Conservation (phyloP, 2,888 invertebrate genomes). For the Flexamia atlantica region DNA sequence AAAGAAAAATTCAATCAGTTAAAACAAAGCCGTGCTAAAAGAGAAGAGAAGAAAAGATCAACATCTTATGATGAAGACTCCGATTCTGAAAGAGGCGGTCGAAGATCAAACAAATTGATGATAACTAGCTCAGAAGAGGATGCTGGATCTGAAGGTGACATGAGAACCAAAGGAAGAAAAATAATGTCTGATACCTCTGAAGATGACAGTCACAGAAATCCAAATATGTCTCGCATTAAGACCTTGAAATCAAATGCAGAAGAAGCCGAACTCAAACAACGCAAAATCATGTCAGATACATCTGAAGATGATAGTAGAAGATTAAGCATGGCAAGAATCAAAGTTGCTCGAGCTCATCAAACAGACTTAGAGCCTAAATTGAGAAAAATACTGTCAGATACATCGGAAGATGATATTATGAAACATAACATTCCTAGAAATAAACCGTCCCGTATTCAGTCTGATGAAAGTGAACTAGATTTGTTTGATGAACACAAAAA, state of each 20-base stretch:
- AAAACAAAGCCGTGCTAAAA: slow-evolving; percentile 91
- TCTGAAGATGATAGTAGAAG: slow-evolving; percentile 68
- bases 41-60: slow-evolving; percentile 93
- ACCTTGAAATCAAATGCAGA: slow-evolving; percentile 65
- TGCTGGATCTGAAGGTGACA: slow-evolving; percentile 73
- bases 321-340: slow-evolving; percentile 65
- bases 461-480: slow-evolving; percentile 78
- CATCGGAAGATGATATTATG: slow-evolving; percentile 68
- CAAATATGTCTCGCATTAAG: slow-evolving; percentile 66
- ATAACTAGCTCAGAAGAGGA: slow-evolving; percentile 79
- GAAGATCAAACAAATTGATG: slow-evolving; percentile 74
- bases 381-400: slow-evolving; percentile 69
- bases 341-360: slow-evolving; percentile 56
- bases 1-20: slow-evolving; percentile 94
- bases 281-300: slow-evolving; percentile 69
- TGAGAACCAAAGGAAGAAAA: slow-evolving; percentile 65
- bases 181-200: slow-evolving; percentile 90
- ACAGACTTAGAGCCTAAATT: slow-evolving; percentile 59
- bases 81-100: slow-evolving; percentile 78
- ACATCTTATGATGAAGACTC: slow-evolving; percentile 94
- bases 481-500: slow-evolving; percentile 74
- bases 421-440: slow-evolving; percentile 59
- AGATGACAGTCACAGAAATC: slow-evolving; percentile 74
- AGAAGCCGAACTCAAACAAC: slow-evolving; percentile 66
- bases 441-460: slow-evolving; percentile 70